Percentiles rank a stretch among this genome's conserved stretches.
These are phyloP conservation scores for Microcebus jonahi DNA, from an alignment of 2,113 vertebrate genomes.

Conservation along the genomic window DNA sequence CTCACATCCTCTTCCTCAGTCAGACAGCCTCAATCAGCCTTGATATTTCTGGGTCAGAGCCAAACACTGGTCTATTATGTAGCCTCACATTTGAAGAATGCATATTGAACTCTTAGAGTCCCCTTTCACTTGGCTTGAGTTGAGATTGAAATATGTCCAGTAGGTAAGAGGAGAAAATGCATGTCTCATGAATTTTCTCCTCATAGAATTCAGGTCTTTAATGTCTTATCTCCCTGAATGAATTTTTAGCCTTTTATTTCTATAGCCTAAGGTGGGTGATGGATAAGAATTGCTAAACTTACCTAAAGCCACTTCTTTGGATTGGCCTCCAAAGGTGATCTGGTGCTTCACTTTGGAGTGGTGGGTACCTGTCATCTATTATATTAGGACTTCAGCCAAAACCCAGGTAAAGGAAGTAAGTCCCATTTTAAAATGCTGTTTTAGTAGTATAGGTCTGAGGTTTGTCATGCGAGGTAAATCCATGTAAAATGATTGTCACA, in stretches of 20 bases:
- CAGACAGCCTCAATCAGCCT: not conserved
- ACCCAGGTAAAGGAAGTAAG: not conserved
- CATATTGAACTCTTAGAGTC: not conserved
- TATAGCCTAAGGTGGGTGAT: not conserved
- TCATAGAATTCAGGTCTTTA: not conserved
- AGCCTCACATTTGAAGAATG: not conserved
- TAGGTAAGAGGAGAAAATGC: not conserved
- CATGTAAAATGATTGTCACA: not conserved
- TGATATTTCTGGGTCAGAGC: not conserved
- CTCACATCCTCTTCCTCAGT: not conserved
- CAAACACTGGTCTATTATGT: not conserved
- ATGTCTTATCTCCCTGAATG: not conserved
- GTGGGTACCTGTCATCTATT: not conserved
- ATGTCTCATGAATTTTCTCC: not conserved
- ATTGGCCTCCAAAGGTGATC: not conserved
- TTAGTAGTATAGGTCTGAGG: not conserved
- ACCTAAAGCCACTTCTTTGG: not conserved
- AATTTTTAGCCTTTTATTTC: not conserved
- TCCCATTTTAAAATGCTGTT: not conserved
- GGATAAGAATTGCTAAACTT: not conserved
- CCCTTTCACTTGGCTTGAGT: not conserved
- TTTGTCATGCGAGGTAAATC: not conserved
- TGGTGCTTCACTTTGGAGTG: not conserved
- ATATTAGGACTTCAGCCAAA: not conserved
- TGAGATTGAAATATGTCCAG: not conserved